Conservation (phyloP, 2,113 vertebrate species). For the Athene cunicularia region DNA sequence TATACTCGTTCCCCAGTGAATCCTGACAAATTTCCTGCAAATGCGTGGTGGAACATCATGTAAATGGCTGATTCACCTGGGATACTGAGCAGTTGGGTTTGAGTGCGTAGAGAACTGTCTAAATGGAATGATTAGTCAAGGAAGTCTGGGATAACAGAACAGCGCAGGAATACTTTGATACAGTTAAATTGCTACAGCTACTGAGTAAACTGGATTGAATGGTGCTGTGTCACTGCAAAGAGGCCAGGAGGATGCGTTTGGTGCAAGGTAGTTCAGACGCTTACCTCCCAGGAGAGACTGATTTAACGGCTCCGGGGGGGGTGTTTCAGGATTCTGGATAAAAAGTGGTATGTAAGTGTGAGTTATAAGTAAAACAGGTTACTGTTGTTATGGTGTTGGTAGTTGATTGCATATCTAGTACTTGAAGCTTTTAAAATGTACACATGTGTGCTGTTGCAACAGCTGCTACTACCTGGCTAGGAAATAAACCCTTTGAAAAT, state of each 20-base stretch:
- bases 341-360: not conserved
- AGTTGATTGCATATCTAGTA: not conserved
- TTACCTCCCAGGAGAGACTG: not conserved
- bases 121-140: not conserved
- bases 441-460: not conserved
- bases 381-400: not conserved
- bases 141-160: not conserved
- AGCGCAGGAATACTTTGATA: not conserved
- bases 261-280: not conserved
- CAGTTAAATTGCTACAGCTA: not conserved
- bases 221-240: fast-evolving
- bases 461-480: not conserved
- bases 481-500: not conserved
- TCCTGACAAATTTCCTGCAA: too few species aligned
- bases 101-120: not conserved
- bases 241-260: not conserved
- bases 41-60: not conserved
- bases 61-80: not conserved
- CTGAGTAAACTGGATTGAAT: not conserved
- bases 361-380: not conserved
- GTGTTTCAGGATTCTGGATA: not conserved
- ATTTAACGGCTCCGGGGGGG: not conserved
- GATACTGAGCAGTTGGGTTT: not conserved
- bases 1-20: fast-evolving
- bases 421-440: conserved; percentile 16